Evolutionary conservation across 2,797 vertebrate species (phyloP).

Genomic region (Acipenser ruthenus): DNA sequence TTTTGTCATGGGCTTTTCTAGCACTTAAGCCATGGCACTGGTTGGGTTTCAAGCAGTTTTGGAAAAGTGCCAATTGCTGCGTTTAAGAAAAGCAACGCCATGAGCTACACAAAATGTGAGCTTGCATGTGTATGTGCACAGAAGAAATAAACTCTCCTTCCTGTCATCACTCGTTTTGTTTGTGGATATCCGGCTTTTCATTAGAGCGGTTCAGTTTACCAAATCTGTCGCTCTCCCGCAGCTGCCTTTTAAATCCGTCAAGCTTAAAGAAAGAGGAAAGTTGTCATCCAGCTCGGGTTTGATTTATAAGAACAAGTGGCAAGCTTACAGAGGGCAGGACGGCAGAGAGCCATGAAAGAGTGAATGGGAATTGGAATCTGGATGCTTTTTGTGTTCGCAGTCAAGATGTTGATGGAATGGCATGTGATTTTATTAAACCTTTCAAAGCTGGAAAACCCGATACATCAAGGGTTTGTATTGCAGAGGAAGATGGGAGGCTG

Average conservation of each 20-base stretch:
- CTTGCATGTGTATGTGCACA: not conserved
- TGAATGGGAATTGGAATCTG: not conserved
- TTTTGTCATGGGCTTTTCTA: not conserved
- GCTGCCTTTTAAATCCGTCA: not conserved
- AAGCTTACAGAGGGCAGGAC: not conserved
- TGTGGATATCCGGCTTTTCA: not conserved
- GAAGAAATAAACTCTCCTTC: not conserved
- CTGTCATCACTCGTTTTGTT: not conserved
- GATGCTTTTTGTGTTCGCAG: not conserved
- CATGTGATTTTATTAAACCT: slow-evolving; percentile 8
- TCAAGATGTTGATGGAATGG: not conserved
- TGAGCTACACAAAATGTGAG: too few relatives aligned
- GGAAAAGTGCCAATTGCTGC: too few relatives aligned
- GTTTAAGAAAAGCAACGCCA: too few relatives aligned
- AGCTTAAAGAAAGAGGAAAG: not conserved
- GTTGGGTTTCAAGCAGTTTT: not conserved
- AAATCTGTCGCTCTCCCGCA: not conserved
- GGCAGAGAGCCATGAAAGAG: not conserved
- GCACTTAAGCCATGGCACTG: not conserved
- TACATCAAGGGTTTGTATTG: not conserved
- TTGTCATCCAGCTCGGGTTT: not conserved
- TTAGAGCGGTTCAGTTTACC: not conserved
- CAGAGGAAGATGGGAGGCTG: not conserved
- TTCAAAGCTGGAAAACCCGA: not conserved
- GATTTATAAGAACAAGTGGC: not conserved